Base-by-base conservation (phyloP, 2,888 invertebrate genomes). In the Agrochola lota region DNA sequence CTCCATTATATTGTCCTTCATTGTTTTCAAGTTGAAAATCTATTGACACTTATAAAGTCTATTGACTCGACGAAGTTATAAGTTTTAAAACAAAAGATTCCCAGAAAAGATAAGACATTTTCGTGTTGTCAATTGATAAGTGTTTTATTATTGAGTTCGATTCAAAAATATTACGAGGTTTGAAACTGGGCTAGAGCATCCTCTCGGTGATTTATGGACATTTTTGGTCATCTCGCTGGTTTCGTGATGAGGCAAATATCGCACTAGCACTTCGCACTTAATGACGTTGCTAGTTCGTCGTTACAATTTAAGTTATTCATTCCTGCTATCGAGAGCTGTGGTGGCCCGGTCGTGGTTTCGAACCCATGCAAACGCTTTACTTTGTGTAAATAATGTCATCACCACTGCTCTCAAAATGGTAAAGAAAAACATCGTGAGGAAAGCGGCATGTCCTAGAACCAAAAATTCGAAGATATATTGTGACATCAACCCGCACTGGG, bases 21-120 rank as follows among this genome's bases (percentile, higher is more conserved):
- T 74, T 80, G 71, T 80, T 82, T 74, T 59, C 26, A 46, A 73
- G 73, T 78, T 73, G 43, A 62, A 67, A 78, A 69, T 83, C 30
- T 69, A 78, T 83, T 60, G 64, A 67, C 23, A 64, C 35, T 76
- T 74, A 43, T 52, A 12, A 62, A 40, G 55, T 66, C 20, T 52
- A 69, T 77, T 64, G 59, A 52, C 60, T 67, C 30, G 49, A 59
- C 35, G 69, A 77, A 77, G 67, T 80, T 67, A 67, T 70, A 63
- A 67, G 49, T 59, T 74, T 63, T 26, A 59, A 81, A 49, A 46
- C 11, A 30, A 66, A 67, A 30, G 26, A 75, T 69, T 80, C 15
- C 6, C 11, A 15, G 57, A 69, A 64, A 57, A 26, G 15, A 20
- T 55, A 35, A 46, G 49, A 11, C 8, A 64, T 60, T 81, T 46